phyloP scores from a whole-genome alignment of 1,140 invertebrate species.

The Drosophila albomicans region DNA sequence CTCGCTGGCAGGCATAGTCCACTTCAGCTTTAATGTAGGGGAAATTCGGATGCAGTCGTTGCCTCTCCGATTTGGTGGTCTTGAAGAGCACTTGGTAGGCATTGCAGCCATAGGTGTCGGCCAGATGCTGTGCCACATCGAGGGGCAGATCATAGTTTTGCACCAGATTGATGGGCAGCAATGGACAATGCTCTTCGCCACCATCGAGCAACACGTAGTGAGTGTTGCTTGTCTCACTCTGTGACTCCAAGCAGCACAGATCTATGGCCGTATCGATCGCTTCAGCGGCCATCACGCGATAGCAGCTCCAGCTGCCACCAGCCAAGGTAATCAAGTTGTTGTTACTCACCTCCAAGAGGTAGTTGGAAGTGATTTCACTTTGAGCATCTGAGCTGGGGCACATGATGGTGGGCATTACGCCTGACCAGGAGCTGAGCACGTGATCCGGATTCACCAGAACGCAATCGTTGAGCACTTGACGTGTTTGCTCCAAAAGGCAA shows the following conservation, averaged over 20 bases:
- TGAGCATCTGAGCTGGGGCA: slow-evolving; percentile 15
- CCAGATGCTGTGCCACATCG: slow-evolving; percentile 65
- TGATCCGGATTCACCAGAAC: slow-evolving; percentile 43
- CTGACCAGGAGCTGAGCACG: slow-evolving; percentile 66
- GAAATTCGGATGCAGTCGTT: slow-evolving; percentile 49
- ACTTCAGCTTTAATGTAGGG: slow-evolving; percentile 68
- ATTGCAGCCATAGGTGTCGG: slow-evolving; percentile 62
- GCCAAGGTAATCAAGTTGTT: slow-evolving; percentile 56
- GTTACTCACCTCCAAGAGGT: slow-evolving; percentile 56
- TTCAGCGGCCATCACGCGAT: slow-evolving; percentile 62
- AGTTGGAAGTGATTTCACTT: slow-evolving; percentile 11
- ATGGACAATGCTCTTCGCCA: slow-evolving; percentile 41
- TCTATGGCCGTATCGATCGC: slow-evolving; percentile 60
- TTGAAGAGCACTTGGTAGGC: slow-evolving; percentile 29
- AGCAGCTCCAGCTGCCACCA: slow-evolving; percentile 60
- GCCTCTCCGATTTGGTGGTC: neutral
- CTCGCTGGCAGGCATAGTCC: slow-evolving; percentile 46
- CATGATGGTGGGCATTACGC: slow-evolving; percentile 36
- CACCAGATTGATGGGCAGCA: slow-evolving; percentile 57
- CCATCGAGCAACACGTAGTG: slow-evolving; percentile 50
- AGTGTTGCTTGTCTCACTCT: slow-evolving; percentile 39
- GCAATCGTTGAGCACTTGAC: slow-evolving; percentile 15
- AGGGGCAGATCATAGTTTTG: slow-evolving; percentile 58
- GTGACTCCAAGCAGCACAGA: slow-evolving; percentile 39
- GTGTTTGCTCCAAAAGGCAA: slow-evolving; percentile 34